Evolutionary conservation across 2,797 vertebrate species (phyloP), one percentile per base, ranked within the genome.

Genomic region (Falco berigora): DNA sequence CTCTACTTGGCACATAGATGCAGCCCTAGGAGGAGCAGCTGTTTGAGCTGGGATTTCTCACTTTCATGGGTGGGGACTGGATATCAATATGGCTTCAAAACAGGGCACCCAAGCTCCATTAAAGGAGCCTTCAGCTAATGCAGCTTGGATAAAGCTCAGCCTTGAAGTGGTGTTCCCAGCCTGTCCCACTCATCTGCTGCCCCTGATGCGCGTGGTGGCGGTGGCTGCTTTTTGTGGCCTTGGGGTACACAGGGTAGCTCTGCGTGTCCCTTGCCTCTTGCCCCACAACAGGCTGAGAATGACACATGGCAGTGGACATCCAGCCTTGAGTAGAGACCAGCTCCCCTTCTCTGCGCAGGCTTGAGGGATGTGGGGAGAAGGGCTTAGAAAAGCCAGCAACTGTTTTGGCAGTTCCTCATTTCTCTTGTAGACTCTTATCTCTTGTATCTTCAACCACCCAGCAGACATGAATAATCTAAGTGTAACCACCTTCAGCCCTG

Each of bases 1-100:
- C 25, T 4, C 15, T 42, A 3, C 4, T 42, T 53, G 28, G 15
- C 17, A 9, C 2, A 3, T 64, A 55, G n/a, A 17, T 1, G 4
- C 62, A 89, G 42, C 47, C n/a, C 17, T 38, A 40, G 50, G 23
- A 78, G 49, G 34, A 75, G 4, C 1, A 1, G 46, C 75, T 72
- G 2, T 47, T 64, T 61, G 61, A 72, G 38, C 36, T 80, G 73
- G 13, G 21, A 50, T 50, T 81, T 88, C 36, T 63, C 1, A 1
- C 44, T 62, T n/a, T 56, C 12, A 1, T 50, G 21, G 12, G 6
- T 47, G 46, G 23, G 23, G 7, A 42, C 71, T 55, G 24, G 27
- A 16, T 88, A 56, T 32, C 62, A 44, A 14, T 16, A 12, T 25
- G 47, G 21, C 42, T 78, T 69, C 49, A 49, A 66, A 90, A 67